Conservation (phyloP, 2,797 vertebrate species). For the Acanthopagrus latus region DNA sequence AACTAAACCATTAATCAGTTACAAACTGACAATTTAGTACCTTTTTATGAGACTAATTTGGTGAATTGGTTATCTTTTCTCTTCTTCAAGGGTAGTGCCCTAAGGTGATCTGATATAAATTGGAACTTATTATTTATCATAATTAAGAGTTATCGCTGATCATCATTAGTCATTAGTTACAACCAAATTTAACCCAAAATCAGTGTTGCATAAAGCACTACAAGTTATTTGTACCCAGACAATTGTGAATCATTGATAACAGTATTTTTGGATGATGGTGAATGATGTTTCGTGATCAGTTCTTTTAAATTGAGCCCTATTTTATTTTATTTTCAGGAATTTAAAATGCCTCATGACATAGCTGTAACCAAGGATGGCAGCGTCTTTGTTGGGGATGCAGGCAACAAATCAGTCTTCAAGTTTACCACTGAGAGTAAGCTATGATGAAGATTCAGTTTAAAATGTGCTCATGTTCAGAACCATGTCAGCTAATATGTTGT, state of each 20-base stretch:
- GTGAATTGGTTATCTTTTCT: too few species aligned
- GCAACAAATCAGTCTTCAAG: conserved; percentile 89
- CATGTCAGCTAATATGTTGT: neutral
- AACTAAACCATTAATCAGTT: too few species aligned
- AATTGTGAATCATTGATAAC: neutral
- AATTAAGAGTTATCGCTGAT: too few species aligned
- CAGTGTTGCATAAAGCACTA: too few species aligned
- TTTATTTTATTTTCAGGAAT: conserved; percentile 83
- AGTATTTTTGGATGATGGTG: neutral
- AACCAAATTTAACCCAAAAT: too few species aligned
- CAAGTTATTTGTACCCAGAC: too few species aligned
- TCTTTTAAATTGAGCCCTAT: conserved; percentile 7
- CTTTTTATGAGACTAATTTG: too few species aligned
- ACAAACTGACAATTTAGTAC: too few species aligned
- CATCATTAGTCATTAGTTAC: too few species aligned
- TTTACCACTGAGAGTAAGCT: conserved; percentile 92
- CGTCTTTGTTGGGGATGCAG: conserved; percentile 91
- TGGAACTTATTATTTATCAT: too few species aligned
- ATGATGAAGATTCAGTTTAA: neutral
- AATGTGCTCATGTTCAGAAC: neutral
- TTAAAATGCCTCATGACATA: conserved; percentile 95
- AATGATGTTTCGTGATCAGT: neutral
- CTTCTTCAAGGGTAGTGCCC: too few species aligned
- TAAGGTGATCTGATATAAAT: too few species aligned
- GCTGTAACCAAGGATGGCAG: conserved; percentile 87